phyloP scores from a whole-genome alignment of 2,888 invertebrate species.

The Eristalinus sepulchralis region DNA sequence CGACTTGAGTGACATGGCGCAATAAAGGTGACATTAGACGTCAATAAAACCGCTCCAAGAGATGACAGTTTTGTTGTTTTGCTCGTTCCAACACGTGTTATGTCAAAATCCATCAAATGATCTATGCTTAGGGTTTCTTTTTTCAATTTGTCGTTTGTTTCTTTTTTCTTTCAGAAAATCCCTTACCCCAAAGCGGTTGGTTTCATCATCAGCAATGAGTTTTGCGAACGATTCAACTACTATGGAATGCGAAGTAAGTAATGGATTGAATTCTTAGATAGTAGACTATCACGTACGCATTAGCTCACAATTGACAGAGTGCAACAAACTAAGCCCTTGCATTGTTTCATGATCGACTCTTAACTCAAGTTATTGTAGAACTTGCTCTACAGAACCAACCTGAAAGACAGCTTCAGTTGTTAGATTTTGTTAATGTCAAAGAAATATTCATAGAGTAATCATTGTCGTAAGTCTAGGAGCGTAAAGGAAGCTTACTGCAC shows the following conservation, averaged over 20 bases:
- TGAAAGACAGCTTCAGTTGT: no score
- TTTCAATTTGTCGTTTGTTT: neutral
- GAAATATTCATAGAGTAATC: no score
- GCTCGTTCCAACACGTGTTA: neutral
- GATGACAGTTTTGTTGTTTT: neutral
- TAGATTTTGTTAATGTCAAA: no score
- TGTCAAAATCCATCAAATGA: neutral
- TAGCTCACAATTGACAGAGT: no score
- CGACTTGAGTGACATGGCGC: conserved; percentile 5
- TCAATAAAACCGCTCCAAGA: neutral
- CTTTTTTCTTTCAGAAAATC: conserved; percentile 74
- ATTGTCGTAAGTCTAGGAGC: no score
- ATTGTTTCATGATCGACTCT: no score
- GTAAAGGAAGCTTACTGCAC: no score
- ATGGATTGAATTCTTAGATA: no score
- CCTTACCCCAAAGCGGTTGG: conserved; percentile 89
- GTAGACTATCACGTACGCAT: no score
- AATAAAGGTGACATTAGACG: conserved; percentile 3
- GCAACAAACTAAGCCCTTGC: no score
- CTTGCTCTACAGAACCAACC: no score
- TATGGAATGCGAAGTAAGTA: conserved; percentile 96
- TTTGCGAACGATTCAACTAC: conserved; percentile 96
- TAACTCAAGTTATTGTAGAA: no score
- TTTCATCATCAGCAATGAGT: conserved; percentile 95
- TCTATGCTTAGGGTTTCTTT: neutral